Conservation (phyloP, 2,888 invertebrate genomes). For the Sabellastarte sp. region DNA sequence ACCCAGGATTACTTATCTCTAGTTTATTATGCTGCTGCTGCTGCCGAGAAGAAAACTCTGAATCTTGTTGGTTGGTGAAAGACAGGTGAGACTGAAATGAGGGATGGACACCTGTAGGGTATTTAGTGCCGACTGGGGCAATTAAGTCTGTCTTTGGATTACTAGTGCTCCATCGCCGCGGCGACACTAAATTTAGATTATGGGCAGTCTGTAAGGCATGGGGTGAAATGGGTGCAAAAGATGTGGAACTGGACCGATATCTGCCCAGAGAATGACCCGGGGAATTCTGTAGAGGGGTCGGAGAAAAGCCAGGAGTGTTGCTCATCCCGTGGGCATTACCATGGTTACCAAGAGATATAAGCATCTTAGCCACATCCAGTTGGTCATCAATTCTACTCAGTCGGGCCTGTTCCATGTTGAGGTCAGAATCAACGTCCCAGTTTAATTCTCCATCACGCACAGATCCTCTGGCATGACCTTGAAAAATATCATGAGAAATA, state of each 20-base stretch:
- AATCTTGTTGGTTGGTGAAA: neutral
- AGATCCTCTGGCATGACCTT: neutral
- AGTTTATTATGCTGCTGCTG: too few species aligned
- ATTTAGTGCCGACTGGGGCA: slow-evolving; percentile 47
- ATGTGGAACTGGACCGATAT: slow-evolving; percentile 68
- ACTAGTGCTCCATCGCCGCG: slow-evolving; percentile 43
- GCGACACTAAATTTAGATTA: slow-evolving; percentile 38
- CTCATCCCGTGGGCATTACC: slow-evolving; percentile 80
- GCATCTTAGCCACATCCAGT: slow-evolving; percentile 94
- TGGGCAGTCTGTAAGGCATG: slow-evolving; percentile 39
- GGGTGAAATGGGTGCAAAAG: slow-evolving; percentile 81
- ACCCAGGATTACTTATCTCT: too few species aligned
- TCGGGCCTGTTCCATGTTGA: neutral
- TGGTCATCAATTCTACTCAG: slow-evolving; percentile 66
- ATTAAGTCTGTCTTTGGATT: slow-evolving; percentile 47
- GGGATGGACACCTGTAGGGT: slow-evolving; percentile 14
- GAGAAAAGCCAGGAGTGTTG: slow-evolving; percentile 80
- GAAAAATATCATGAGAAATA: too few species aligned
- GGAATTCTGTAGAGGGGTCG: slow-evolving; percentile 41
- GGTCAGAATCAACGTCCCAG: slow-evolving; percentile 1
- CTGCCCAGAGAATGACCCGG: slow-evolving; percentile 51
- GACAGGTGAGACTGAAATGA: neutral
- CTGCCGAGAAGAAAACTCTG: too few species aligned
- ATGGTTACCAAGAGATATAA: slow-evolving; percentile 74
- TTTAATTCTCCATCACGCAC: neutral